Evolutionary conservation across 2,888 invertebrate species (phyloP).

Genomic region (Drosophila ezoana): DNA sequence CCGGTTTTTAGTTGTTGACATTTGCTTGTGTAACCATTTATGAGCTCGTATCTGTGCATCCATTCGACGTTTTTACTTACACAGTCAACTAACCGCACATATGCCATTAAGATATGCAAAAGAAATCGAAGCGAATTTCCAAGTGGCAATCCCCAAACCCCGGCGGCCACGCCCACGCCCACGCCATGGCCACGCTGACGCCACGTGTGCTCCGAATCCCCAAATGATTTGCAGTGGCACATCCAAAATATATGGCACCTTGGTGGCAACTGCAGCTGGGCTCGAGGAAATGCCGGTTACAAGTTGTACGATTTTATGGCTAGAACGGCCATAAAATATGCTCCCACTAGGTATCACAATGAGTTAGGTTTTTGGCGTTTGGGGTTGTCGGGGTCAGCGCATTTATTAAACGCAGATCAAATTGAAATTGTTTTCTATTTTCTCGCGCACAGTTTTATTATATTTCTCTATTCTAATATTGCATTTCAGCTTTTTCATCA

Average conservation of each 20-base stretch:
- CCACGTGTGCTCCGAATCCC: conserved; percentile 54
- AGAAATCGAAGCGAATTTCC: conserved; percentile 36
- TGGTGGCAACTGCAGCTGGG: conserved; percentile 54
- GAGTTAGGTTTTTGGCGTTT: conserved; percentile 22
- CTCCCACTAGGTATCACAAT: conserved; percentile 52
- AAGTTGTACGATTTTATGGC: conserved; percentile 58
- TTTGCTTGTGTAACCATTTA: conserved; percentile 8
- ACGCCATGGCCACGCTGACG: neutral
- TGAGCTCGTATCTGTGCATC: conserved; percentile 16
- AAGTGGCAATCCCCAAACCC: conserved; percentile 9
- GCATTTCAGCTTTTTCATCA: neutral
- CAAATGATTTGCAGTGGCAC: conserved; percentile 59
- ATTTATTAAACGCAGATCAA: conserved; percentile 58
- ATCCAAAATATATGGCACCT: conserved; percentile 62
- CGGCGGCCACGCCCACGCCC: conserved; percentile 9
- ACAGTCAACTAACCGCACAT: conserved; percentile 39
- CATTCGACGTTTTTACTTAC: conserved; percentile 30
- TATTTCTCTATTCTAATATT: conserved; percentile 1
- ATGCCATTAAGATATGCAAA: conserved; percentile 56
- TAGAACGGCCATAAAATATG: conserved; percentile 60
- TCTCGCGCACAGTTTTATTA: conserved; percentile 7
- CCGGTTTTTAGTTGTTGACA: neutral
- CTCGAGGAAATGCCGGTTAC: conserved; percentile 64
- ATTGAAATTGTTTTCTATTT: conserved; percentile 45
- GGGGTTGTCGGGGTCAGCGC: conserved; percentile 15